These are phyloP conservation scores for Pseudomyrmex gracilis DNA, from an alignment of 1,140 invertebrate species.

Conservation along the genomic window DNA sequence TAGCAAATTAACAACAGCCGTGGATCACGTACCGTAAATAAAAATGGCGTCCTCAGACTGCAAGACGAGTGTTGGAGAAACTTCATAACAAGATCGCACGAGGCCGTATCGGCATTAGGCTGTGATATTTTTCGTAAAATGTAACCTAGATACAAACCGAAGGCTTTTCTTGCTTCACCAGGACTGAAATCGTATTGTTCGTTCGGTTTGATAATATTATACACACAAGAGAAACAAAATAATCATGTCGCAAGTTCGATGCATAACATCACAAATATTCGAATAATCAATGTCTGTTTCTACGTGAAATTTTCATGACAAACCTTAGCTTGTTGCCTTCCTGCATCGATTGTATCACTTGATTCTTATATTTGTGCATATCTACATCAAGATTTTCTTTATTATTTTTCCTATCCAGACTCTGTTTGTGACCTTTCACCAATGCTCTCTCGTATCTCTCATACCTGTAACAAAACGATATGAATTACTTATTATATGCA, in stretches of 20 bases:
- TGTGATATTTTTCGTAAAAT: constrained; percentile 90
- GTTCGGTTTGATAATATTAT: neutral
- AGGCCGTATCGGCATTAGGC: constrained; percentile 85
- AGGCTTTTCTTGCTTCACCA: constrained; percentile 91
- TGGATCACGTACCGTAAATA: constrained; percentile 87
- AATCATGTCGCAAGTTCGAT: constrained; percentile 11
- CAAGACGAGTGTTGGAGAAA: constrained; percentile 93
- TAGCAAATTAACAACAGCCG: neutral
- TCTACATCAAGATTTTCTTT: constrained; percentile 83
- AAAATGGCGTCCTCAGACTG: constrained; percentile 91
- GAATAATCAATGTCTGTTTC: constrained; percentile 22
- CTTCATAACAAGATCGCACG: constrained; percentile 91
- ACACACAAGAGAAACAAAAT: neutral
- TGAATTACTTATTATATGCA: constrained; percentile 8
- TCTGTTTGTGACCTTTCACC: constrained; percentile 86
- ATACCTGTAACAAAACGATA: constrained; percentile 71
- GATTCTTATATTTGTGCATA: constrained; percentile 82
- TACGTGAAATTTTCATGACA: constrained; percentile 29
- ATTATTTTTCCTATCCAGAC: constrained; percentile 80
- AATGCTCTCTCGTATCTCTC: constrained; percentile 88
- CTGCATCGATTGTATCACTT: constrained; percentile 84
- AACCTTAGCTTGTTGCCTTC: constrained; percentile 87
- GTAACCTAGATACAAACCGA: constrained; percentile 93
- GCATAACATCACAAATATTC: neutral
- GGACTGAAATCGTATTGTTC: constrained; percentile 79